A percentile compares a stretch with the other conserved stretches of the same genome.
Conservation (phyloP, 2,888 invertebrate genomes). For the Drosophila robusta region DNA sequence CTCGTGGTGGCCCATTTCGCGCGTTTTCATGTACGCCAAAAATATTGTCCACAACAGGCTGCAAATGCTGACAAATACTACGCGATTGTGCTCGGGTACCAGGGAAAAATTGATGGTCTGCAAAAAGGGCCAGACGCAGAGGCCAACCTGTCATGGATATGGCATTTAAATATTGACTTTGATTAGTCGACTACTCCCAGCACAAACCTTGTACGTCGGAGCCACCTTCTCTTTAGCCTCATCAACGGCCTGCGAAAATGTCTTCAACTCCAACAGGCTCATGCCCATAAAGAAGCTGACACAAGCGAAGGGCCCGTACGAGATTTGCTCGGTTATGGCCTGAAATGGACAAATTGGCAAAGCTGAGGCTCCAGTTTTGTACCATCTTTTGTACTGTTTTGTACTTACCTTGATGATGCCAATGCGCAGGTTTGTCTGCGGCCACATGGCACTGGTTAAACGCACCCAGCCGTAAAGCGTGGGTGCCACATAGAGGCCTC, state of each 20-base stretch:
- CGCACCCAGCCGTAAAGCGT: slow-evolving; percentile 92
- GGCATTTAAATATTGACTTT: background rate
- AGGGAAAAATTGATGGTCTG: slow-evolving; percentile 91
- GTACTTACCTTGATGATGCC: slow-evolving; percentile 89
- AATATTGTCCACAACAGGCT: slow-evolving; percentile 92
- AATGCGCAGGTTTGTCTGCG: slow-evolving; percentile 88
- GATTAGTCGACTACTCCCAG: background rate
- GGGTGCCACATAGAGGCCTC: slow-evolving; percentile 92
- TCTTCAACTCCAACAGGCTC: slow-evolving; percentile 89
- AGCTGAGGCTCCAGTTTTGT: background rate
- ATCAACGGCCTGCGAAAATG: slow-evolving; percentile 87
- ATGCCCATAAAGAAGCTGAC: slow-evolving; percentile 91
- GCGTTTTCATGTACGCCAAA: slow-evolving; percentile 91
- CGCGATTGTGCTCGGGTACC: slow-evolving; percentile 90
- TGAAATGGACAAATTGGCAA: slow-evolving; percentile 35
- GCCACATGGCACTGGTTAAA: slow-evolving; percentile 91
- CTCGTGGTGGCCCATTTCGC: slow-evolving; percentile 49
- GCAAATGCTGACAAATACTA: slow-evolving; percentile 89
- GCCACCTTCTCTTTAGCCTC: slow-evolving; percentile 90
- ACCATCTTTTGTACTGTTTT: background rate
- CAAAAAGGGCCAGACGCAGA: slow-evolving; percentile 90
- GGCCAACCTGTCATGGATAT: slow-evolving; percentile 84
- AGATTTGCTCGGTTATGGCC: slow-evolving; percentile 90
- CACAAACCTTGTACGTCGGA: slow-evolving; percentile 87
- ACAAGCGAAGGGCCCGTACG: slow-evolving; percentile 91